Conservation (phyloP, 2,113 vertebrate species). For the Amblyopsis rosae region DNA sequence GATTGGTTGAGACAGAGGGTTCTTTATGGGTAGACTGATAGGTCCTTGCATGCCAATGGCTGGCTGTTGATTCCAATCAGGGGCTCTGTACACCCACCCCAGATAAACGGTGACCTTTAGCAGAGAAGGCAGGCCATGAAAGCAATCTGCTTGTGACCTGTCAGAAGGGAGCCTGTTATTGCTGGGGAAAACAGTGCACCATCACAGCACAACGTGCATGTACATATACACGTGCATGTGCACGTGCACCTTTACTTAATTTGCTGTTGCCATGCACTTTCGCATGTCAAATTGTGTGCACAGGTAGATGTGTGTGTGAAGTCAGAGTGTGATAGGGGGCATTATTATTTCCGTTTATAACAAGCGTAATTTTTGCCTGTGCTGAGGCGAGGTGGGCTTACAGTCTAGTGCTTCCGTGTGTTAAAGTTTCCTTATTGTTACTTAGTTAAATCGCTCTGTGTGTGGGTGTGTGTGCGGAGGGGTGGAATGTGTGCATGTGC, state of each 20-base stretch:
- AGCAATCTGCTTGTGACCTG: conserved; percentile 77
- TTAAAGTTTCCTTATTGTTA: conserved; percentile 53
- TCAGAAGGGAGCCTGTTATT: conserved; percentile 72
- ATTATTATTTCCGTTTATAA: conserved; percentile 39
- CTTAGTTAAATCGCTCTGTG: conserved; percentile 44
- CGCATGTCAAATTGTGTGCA: background rate
- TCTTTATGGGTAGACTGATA: conserved; percentile 13
- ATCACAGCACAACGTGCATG: conserved; percentile 62
- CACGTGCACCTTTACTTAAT: background rate
- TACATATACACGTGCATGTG: background rate
- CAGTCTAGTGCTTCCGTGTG: conserved; percentile 43
- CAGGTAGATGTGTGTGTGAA: conserved; percentile 4
- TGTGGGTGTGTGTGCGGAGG: conserved; percentile 41
- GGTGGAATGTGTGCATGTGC: conserved; percentile 56
- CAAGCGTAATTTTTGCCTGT: conserved; percentile 9
- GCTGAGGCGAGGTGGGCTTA: conserved; percentile 10
- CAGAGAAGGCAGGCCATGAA: conserved; percentile 65
- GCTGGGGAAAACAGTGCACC: conserved; percentile 65
- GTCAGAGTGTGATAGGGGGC: background rate
- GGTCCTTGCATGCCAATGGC: conserved; percentile 8
- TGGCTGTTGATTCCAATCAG: conserved; percentile 52
- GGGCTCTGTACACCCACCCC: conserved; percentile 13
- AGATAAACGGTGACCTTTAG: conserved; percentile 75
- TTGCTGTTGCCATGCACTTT: background rate
- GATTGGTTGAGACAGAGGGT: background rate